phyloP scores from a whole-genome alignment of 1,140 invertebrate species.

The Plutomurus gul region DNA sequence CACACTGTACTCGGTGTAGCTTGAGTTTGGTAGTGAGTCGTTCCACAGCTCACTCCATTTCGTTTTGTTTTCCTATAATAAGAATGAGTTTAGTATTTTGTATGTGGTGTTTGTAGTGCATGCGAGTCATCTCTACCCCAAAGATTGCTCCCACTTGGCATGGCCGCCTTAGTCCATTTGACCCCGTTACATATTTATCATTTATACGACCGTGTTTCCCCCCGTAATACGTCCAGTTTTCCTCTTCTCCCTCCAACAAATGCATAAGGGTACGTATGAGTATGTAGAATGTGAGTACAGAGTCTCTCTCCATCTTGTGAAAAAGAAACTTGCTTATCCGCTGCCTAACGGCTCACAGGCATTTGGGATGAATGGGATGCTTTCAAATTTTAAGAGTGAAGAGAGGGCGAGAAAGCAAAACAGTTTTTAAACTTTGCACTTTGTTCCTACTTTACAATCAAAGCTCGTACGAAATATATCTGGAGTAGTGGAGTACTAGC shows the following conservation, averaged over 20 bases:
- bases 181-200: slow-evolving; percentile 29
- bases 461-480: not conserved
- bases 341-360: slow-evolving; percentile 22
- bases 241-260: not conserved
- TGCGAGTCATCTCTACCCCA: slow-evolving; percentile 12
- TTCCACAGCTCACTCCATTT: too few relatives aligned
- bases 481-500: slow-evolving; percentile 17
- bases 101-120: not conserved
- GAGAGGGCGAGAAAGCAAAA: not conserved
- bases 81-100: slow-evolving; percentile 24
- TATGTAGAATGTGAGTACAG: too few relatives aligned
- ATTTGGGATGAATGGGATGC: not conserved
- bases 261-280: too few relatives aligned
- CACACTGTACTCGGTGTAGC: not conserved
- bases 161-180: slow-evolving; percentile 24
- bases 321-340: slow-evolving; percentile 10
- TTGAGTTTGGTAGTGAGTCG: too few relatives aligned
- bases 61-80: not conserved
- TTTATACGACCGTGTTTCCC: not conserved
- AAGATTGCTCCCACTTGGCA: slow-evolving; percentile 22
- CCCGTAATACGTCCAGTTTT: not conserved
- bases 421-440: slow-evolving; percentile 27
- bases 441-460: slow-evolving; percentile 6
- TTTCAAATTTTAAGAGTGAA: not conserved
- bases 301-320: not conserved